Conservation (phyloP, 2,888 invertebrate genomes). For the Drosophila helvetica region DNA sequence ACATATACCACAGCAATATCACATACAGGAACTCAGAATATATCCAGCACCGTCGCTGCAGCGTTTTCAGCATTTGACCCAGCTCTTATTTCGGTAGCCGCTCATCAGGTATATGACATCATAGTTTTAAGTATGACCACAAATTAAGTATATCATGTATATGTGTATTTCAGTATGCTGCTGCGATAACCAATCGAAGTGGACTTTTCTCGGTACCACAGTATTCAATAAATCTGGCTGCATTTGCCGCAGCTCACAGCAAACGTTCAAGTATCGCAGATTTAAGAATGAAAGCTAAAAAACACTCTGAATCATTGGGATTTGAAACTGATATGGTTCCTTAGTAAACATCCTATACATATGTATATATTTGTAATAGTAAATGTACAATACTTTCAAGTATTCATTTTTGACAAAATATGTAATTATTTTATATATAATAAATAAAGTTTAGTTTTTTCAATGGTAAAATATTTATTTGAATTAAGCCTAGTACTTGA, state of each 20-base stretch:
- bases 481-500: no score
- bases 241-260: conserved; percentile 91
- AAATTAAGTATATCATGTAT: background rate
- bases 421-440: no score
- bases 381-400: conserved; percentile 25
- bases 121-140: background rate
- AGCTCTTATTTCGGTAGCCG: conserved; percentile 91
- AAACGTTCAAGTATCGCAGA: conserved; percentile 97
- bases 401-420: no score
- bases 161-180: conserved; percentile 85
- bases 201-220: conserved; percentile 87
- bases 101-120: conserved; percentile 88
- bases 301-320: conserved; percentile 94
- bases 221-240: conserved; percentile 90
- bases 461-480: no score
- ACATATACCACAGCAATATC: conserved; percentile 29
- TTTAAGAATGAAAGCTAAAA: conserved; percentile 95
- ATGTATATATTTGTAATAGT: conserved; percentile 1
- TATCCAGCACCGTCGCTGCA: conserved; percentile 79
- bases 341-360: conserved; percentile 49
- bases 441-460: no score
- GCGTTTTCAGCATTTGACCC: conserved; percentile 93
- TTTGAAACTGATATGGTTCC: conserved; percentile 75
- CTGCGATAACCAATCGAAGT: conserved; percentile 86
- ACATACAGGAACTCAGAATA: conserved; percentile 70